A percentile compares a stretch with the other conserved stretches of the same genome.
These are phyloP conservation scores for Ditylenchus dipsaci DNA, from an alignment of 1,140 invertebrate species.

Conservation along the genomic window DNA sequence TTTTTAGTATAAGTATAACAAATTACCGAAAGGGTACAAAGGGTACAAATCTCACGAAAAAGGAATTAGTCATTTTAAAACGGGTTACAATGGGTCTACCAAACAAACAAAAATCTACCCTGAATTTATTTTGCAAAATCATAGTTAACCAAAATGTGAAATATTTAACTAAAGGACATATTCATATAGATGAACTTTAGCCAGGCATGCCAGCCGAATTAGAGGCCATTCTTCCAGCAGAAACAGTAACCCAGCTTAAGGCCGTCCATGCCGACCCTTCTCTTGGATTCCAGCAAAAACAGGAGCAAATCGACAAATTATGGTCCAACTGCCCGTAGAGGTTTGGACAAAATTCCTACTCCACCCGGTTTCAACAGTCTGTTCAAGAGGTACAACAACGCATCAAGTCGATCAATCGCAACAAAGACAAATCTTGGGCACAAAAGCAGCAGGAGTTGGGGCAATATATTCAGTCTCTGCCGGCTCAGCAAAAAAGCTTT, in stretches of 20 bases:
- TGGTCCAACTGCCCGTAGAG: constrained; percentile 39
- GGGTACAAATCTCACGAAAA: too few species aligned
- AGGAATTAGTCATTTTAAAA: too few species aligned
- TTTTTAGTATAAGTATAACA: too few species aligned
- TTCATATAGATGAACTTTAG: too few species aligned
- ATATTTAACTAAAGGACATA: too few species aligned
- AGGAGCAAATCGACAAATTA: constrained; percentile 48
- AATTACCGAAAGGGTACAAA: too few species aligned
- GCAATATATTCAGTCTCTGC: constrained; percentile 29
- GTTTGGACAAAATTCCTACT: constrained; percentile 47
- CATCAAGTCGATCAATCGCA: constrained; percentile 42
- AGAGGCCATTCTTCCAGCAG: constrained; percentile 39
- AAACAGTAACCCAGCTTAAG: constrained; percentile 41
- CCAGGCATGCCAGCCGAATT: constrained; percentile 40
- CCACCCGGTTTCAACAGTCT: constrained; percentile 38
- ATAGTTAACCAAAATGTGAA: too few species aligned
- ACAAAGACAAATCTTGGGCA: constrained; percentile 37
- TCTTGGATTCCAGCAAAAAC: constrained; percentile 38
- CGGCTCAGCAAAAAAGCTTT: constrained; percentile 19
- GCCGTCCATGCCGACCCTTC: constrained; percentile 36
- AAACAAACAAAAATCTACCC: too few species aligned
- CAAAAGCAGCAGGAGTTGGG: constrained; percentile 41
- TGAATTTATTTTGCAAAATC: too few species aligned
- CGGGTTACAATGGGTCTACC: too few species aligned
- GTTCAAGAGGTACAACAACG: constrained; percentile 21